Base-by-base conservation (phyloP, 2,113 vertebrate genomes). In the Carassius auratus region DNA sequence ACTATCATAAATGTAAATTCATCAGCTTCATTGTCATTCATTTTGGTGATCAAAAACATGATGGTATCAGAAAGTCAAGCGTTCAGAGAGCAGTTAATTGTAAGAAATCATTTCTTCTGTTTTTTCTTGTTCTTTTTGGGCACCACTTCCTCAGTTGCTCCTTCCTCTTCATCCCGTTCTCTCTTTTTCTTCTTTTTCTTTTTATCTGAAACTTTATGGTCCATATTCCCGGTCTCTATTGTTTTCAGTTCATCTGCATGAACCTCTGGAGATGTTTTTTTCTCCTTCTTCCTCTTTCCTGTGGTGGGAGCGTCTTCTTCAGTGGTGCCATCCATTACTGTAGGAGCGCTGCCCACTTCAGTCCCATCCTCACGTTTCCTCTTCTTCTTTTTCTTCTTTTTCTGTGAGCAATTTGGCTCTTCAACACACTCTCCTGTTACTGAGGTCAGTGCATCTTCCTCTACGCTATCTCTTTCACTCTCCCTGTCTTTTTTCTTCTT, bases 71-170 rank as follows among this genome's bases (percentile, higher is more conserved):
- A 48, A 21, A 33, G 14, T 15, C 57, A 9, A 13, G 4, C 62
- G 30, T 74, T 14, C 52, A 6, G n/a, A 68, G 8, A 78, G 15
- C 36, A 76, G 15, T n/a, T 9, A 48, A 12, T 19, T 13, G 50
- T 57, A 12, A 83, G 15, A 7, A 19, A 30, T 48, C 45, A 33
- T 42, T 84, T 91, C 52, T 86, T 92, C 64, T 89, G 89, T 38
- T 92, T 92, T 82, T 91, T 94, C 85, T 94, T 92, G n/a, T 92
- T 83, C 76, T 91, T 96, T 90, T 94, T 95, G 59, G 91, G 88
- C 88, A 93, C 95, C 86, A 94, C 96, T 85, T 91, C 64, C 3
- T 82, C 81, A 36, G 42, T 76, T 19, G 71, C 75, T 57, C 62
- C 26, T 23, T 84, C 89, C 33, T 82, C 74, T 8, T 89, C 80